Evolutionary conservation across 92 coral and sea anemone genomes (phyloP).

Genomic region (Isaurus tuberculatus): DNA sequence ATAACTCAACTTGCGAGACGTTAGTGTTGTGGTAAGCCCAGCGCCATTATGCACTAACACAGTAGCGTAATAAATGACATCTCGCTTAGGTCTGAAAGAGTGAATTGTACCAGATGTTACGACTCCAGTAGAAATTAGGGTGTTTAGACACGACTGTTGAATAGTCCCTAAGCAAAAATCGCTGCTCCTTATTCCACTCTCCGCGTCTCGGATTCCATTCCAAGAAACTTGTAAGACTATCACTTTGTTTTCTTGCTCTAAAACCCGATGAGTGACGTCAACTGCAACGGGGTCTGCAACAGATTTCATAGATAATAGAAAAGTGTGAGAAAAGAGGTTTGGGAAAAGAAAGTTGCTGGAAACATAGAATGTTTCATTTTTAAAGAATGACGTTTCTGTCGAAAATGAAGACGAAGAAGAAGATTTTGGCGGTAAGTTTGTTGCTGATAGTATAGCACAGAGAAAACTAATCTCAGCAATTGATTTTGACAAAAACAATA

Average conservation of each 20-base stretch:
- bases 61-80: conserved; percentile 30
- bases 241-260: conserved; percentile 61
- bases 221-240: conserved; percentile 67
- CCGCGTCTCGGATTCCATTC: conserved; percentile 59
- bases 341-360: neutral
- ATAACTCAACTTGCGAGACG: conserved; percentile 44
- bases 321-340: neutral
- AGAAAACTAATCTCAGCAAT: too few relatives aligned
- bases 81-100: conserved; percentile 14
- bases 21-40: conserved; percentile 18
- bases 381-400: too few relatives aligned
- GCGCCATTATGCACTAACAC: conserved; percentile 10
- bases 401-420: too few relatives aligned
- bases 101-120: conserved; percentile 33
- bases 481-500: too few relatives aligned
- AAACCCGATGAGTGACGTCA: conserved; percentile 65
- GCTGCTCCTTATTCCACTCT: conserved; percentile 60
- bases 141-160: conserved; percentile 47
- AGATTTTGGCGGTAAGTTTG: too few relatives aligned
- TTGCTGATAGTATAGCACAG: too few relatives aligned
- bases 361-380: too few relatives aligned
- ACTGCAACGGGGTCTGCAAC: conserved; percentile 50
- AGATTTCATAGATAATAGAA: neutral
- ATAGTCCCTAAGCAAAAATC: conserved; percentile 84
- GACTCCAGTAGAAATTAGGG: conserved; percentile 26